Base-by-base conservation (phyloP, 1,140 invertebrate genomes). In the Drosophila ironensis region DNA sequence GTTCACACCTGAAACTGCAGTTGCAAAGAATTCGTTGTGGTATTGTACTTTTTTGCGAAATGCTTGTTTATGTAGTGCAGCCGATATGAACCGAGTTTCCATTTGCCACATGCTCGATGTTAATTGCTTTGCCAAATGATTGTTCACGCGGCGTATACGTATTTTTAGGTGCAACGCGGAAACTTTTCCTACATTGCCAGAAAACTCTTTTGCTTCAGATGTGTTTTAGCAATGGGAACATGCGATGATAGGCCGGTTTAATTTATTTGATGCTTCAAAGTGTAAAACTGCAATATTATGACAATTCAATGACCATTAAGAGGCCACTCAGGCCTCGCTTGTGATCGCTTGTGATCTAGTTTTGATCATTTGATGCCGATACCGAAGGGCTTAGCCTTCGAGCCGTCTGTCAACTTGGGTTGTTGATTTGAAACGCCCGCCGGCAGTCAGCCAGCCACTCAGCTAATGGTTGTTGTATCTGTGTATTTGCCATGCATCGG, bases 121-220 rank as follows among this genome's bases (percentile, higher is more conserved):
- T 72, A 67, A 75, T 80, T 70, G 70, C 57, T 20, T 25, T 20
- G 35, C 57, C 50, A 57, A 59, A 54, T 25, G 52, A 67, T 59
- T 59, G 54, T 46, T 52, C 42, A 68, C 77, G 42, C 37, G 41
- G 45, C 60, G 77, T 81, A 80, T 74, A 74, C 71, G 68, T 68
- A 74, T 53, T 80, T 17, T 52, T 24, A 35, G 28, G 22, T 12
- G 11, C 8, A 48, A n/a, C n/a, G n/a, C n/a, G n/a, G n/a, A n/a
- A n/a, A n/a, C n/a, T n/a, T n/a, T n/a, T n/a, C n/a, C n/a, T n/a
- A n/a, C n/a, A n/a, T n/a, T n/a, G n/a, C n/a, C n/a, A n/a, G n/a
- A n/a, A n/a, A n/a, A n/a, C n/a, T n/a, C n/a, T n/a, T n/a, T n/a
- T n/a, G n/a, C n/a, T n/a, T n/a, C n/a, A n/a, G n/a, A n/a, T n/a